Percentiles rank a stretch among this genome's conserved stretches.
Evolutionary conservation across 2,113 vertebrate genomes (phyloP).

Genomic region (Rhynchomys soricoides): DNA sequence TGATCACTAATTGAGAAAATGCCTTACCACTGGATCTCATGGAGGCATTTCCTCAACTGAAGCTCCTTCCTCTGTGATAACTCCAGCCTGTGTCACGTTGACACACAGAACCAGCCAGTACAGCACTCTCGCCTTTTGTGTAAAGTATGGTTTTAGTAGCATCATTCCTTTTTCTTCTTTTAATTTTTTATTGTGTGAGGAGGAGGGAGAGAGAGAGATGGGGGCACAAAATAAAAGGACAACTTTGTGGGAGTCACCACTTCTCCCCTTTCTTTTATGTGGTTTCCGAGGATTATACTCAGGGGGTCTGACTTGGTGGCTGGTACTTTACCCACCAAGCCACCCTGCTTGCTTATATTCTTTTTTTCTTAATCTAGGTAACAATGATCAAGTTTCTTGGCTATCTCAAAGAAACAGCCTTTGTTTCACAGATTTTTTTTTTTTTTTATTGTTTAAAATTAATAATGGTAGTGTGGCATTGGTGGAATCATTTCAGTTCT

Average conservation of each 20-base stretch:
- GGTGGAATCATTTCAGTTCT: background rate
- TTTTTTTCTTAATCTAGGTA: background rate
- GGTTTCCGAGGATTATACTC: background rate
- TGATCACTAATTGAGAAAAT: no score
- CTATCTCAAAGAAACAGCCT: slow-evolving; percentile 3
- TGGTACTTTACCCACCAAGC: background rate
- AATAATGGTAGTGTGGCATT: background rate
- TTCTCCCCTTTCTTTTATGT: background rate
- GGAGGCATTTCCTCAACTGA: no score
- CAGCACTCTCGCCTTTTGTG: background rate
- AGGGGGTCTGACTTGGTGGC: background rate
- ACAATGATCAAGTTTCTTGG: background rate
- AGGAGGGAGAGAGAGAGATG: background rate
- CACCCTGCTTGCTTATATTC: background rate
- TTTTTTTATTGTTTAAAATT: background rate
- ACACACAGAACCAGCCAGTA: no score
- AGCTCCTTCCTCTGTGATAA: no score
- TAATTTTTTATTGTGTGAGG: background rate
- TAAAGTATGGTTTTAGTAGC: background rate
- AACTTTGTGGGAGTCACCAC: background rate
- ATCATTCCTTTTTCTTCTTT: background rate
- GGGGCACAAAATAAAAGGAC: background rate
- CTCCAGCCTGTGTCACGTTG: no score
- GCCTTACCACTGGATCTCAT: no score
- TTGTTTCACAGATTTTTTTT: slow-evolving; percentile 49